Conservation (phyloP, 35 echinoderm and acorn worm species). For the Ophioderma brevispina region DNA sequence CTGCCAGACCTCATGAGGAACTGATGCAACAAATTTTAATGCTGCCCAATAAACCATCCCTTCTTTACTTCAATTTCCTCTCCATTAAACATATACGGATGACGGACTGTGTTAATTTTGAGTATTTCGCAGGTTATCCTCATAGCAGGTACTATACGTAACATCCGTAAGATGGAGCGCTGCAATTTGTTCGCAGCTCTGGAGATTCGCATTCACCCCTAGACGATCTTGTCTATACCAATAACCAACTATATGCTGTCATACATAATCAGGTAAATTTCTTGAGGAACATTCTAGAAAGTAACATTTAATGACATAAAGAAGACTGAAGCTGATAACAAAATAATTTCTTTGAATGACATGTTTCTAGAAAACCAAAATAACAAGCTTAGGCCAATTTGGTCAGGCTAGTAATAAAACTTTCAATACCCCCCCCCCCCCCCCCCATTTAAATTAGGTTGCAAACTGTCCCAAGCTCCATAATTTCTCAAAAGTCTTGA, state of each 20-base stretch:
- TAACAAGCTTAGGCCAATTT: too few species aligned
- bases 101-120: slow-evolving; percentile 79
- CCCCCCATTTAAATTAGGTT: too few species aligned
- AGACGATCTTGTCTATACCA: slow-evolving; percentile 59
- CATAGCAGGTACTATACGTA: slow-evolving; percentile 65
- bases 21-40: slow-evolving; percentile 48
- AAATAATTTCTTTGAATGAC: slow-evolving; percentile 55
- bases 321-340: slow-evolving; percentile 33
- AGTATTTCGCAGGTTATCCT: slow-evolving; percentile 66
- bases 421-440: too few species aligned
- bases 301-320: slow-evolving; percentile 57
- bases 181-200: slow-evolving; percentile 70
- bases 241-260: slow-evolving; percentile 18
- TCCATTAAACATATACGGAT: slow-evolving; percentile 65
- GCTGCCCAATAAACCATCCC: slow-evolving; percentile 53
- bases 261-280: slow-evolving; percentile 79
- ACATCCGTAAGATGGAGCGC: slow-evolving; percentile 80
- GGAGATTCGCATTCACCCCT: slow-evolving; percentile 55
- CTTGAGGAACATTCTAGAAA: slow-evolving; percentile 33
- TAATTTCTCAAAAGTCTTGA: too few species aligned
- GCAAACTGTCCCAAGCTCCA: too few species aligned
- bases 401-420: too few species aligned
- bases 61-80: slow-evolving; percentile 80
- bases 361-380: slow-evolving; percentile 54
- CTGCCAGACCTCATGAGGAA: slow-evolving; percentile 68